Evolutionary conservation across 2,113 vertebrate species (phyloP).

Genomic region (Semicossyphus pulcher): DNA sequence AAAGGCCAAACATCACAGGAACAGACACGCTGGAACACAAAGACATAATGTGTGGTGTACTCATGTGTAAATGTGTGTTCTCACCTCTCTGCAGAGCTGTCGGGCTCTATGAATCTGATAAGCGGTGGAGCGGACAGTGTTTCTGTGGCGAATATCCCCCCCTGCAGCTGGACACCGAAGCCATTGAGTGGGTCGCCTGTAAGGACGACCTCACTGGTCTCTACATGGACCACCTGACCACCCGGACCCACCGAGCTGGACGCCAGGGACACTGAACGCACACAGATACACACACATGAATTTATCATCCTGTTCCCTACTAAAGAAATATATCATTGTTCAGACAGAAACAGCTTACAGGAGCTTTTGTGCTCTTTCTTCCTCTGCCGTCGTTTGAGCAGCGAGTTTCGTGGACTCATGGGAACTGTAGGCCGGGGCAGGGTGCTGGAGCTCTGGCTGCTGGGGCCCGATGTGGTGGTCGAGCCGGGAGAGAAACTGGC

Average conservation of each 20-base stretch:
- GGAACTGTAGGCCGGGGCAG: slow-evolving; percentile 89
- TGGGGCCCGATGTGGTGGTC: slow-evolving; percentile 87
- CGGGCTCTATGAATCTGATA: slow-evolving; percentile 95
- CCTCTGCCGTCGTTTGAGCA: slow-evolving; percentile 90
- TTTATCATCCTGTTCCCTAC: no score
- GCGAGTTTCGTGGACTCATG: slow-evolving; percentile 93
- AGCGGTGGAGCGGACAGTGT: slow-evolving; percentile 95
- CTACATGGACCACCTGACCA: slow-evolving; percentile 95
- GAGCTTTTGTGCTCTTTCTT: slow-evolving; percentile 96
- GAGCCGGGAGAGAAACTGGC: slow-evolving; percentile 92
- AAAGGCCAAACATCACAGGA: no score
- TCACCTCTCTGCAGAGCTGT: slow-evolving; percentile 98
- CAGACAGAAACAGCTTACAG: slow-evolving; percentile 77
- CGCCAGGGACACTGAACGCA: slow-evolving; percentile 88
- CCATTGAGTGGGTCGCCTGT: slow-evolving; percentile 95
- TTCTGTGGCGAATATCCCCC: slow-evolving; percentile 97
- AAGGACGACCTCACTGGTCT: slow-evolving; percentile 92
- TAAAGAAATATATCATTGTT: no score
- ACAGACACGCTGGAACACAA: no score
- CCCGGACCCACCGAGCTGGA: slow-evolving; percentile 96
- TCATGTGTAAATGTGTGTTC: no score
- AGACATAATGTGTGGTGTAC: no score
- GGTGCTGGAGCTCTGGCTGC: slow-evolving; percentile 91
- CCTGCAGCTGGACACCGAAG: slow-evolving; percentile 97
- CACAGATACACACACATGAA: not conserved